Percentiles rank a stretch among this genome's conserved stretches.
phyloP scores from a whole-genome alignment of 2,888 invertebrate genomes.

The Mesoligia furuncula region DNA sequence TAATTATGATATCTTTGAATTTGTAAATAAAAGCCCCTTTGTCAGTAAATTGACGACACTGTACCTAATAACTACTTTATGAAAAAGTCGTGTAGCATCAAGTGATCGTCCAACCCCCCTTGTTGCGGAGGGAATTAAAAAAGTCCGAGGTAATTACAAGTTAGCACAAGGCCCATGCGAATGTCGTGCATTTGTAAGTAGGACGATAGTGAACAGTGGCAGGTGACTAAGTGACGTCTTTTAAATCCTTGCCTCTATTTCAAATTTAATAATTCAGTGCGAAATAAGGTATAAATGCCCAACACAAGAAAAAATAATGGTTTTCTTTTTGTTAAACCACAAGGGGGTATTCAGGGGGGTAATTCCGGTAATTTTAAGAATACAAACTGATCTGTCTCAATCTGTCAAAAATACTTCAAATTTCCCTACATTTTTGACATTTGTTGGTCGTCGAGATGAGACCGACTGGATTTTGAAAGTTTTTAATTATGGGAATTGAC shows the following conservation, averaged over 20 bases:
- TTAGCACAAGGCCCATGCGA: slow-evolving; percentile 30
- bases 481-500: background rate
- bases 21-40: background rate
- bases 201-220: slow-evolving; percentile 23
- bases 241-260: slow-evolving; percentile 13
- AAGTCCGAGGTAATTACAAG: slow-evolving; percentile 42
- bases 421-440: too few species aligned
- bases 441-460: too few species aligned
- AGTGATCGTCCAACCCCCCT: slow-evolving; percentile 25
- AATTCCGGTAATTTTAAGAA: background rate
- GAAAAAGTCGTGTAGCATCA: background rate
- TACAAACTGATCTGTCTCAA: background rate
- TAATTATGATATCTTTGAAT: background rate
- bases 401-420: too few species aligned
- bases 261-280: slow-evolving; percentile 6
- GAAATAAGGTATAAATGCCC: background rate
- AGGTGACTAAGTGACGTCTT: slow-evolving; percentile 38
- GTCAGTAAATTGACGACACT: slow-evolving; percentile 10
- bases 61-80: background rate
- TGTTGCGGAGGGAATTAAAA: slow-evolving; percentile 19
- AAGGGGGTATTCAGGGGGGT: background rate
- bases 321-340: background rate
- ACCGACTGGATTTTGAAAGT: too few species aligned
- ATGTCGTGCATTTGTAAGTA: slow-evolving; percentile 40
- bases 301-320: background rate